Conservation (phyloP, 2,113 vertebrate species). For the Pogonocichla stellata region DNA sequence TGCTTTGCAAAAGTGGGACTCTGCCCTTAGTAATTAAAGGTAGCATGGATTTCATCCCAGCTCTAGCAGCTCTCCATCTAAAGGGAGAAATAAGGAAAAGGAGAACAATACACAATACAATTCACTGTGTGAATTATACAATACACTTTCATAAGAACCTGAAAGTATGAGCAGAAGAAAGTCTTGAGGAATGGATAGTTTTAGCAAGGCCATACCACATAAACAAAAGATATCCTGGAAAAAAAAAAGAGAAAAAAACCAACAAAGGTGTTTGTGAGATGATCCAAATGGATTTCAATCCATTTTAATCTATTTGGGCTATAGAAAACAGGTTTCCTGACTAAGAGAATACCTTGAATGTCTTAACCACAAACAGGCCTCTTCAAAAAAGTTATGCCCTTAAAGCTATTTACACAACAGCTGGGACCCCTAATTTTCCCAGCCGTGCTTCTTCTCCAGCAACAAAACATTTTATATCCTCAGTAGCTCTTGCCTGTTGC, state of each 20-base stretch:
- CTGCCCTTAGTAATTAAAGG: neutral
- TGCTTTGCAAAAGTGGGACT: neutral
- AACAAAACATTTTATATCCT: neutral
- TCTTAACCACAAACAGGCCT: neutral
- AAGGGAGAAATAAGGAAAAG: neutral
- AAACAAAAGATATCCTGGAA: neutral
- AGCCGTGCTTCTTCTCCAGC: neutral
- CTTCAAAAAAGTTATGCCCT: neutral
- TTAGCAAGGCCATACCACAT: neutral
- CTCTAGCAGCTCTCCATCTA: neutral
- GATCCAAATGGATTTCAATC: neutral
- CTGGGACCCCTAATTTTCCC: neutral
- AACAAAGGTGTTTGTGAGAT: neutral
- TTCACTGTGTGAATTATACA: neutral
- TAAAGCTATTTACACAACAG: slow-evolving; percentile 4
- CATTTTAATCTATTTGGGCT: neutral
- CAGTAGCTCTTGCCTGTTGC: neutral
- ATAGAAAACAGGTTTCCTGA: neutral
- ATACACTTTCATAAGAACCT: neutral
- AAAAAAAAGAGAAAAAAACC: too few relatives aligned
- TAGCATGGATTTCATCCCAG: neutral
- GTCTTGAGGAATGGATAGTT: neutral
- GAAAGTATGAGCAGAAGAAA: neutral
- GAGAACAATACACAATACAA: neutral
- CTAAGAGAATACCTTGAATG: neutral